These are phyloP conservation scores for Zaprionus africanus DNA, from an alignment of 1,140 invertebrate genomes.

Conservation along the genomic window DNA sequence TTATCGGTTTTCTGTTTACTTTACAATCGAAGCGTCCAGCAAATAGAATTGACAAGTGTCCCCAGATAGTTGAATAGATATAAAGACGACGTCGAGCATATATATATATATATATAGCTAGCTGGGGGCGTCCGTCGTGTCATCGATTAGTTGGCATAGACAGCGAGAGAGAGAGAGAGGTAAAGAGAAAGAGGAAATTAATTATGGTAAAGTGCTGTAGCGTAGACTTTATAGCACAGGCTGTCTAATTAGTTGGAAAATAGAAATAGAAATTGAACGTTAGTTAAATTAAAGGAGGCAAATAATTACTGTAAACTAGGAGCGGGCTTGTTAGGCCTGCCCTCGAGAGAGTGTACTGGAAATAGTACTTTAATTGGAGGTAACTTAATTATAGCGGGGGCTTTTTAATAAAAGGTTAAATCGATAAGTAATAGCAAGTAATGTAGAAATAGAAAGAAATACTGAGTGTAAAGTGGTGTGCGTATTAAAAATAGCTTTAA, in stretches of 20 bases:
- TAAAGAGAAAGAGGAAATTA: neutral
- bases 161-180: neutral
- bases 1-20: conserved; percentile 62
- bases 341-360: neutral
- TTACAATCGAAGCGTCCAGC: conserved; percentile 48
- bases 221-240: neutral
- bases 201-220: conserved; percentile 4
- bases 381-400: neutral
- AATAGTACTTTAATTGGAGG: neutral
- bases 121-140: neutral
- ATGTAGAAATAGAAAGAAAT: neutral
- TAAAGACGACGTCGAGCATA: neutral
- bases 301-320: neutral
- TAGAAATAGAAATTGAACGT: neutral
- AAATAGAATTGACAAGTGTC: conserved; percentile 57
- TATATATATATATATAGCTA: neutral
- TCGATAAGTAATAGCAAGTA: neutral
- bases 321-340: neutral
- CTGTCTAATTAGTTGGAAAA: neutral
- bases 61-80: conserved; percentile 4
- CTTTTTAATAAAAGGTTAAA: neutral
- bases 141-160: conserved; percentile 5
- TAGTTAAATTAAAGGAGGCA: neutral
- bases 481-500: neutral
- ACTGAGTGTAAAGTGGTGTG: neutral